Conservation (phyloP, 2,888 invertebrate species). For the Limenitis camilla region DNA sequence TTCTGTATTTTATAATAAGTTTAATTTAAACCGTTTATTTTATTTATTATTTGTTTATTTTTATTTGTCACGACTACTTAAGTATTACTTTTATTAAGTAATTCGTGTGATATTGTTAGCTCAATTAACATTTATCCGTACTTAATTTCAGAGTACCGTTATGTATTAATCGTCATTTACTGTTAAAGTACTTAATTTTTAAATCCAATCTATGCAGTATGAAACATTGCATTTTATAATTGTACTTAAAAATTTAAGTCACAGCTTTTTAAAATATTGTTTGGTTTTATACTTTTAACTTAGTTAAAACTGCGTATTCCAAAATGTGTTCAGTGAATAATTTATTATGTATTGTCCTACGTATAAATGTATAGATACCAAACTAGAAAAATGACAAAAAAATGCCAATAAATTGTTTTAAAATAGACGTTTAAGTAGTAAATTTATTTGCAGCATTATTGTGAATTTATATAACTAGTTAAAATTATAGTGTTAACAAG, state of each 20-base stretch:
- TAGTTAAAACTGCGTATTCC: conserved; percentile 10
- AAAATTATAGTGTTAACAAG: conserved; percentile 8
- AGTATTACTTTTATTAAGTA: conserved; percentile 43
- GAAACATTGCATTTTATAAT: conserved; percentile 6
- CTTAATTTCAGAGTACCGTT: conserved; percentile 30
- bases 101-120: conserved; percentile 56
- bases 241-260: conserved; percentile 3
- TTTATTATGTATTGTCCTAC: not conserved
- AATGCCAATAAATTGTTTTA: conserved; percentile 3
- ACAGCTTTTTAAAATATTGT: not conserved
- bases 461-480: conserved; percentile 19
- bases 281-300: not conserved
- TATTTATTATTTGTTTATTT: conserved; percentile 40
- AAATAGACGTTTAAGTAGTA: conserved; percentile 21
- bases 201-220: conserved; percentile 2
- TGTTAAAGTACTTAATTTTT: conserved; percentile 23
- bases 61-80: conserved; percentile 48
- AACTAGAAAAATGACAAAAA: conserved; percentile 1
- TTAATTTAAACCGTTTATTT: conserved; percentile 31
- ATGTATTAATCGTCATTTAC: conserved; percentile 9
- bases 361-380: conserved; percentile 1
- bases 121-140: conserved; percentile 53
- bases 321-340: conserved; percentile 19
- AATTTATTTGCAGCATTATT: conserved; percentile 19
- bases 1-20: conserved; percentile 46